These are phyloP conservation scores for Limnephilus rhombicus DNA, from an alignment of 2,888 invertebrate species.

Conservation along the genomic window DNA sequence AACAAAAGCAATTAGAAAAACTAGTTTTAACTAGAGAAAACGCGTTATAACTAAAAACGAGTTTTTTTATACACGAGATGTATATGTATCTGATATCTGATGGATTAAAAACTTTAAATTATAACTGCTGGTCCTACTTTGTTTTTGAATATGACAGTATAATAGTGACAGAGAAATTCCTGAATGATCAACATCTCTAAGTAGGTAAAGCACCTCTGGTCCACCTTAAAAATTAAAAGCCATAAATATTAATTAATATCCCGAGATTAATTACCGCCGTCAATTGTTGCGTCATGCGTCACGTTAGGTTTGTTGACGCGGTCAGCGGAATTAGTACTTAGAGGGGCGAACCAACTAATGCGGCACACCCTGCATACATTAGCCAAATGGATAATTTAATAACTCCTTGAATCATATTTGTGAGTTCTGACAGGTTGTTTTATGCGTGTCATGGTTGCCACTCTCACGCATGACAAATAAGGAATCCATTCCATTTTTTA, in stretches of 20 bases:
- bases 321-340: not conserved
- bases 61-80: too few relatives aligned
- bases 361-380: not conserved
- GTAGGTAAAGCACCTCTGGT: not conserved
- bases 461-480: not conserved
- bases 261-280: not conserved
- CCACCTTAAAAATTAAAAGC: not conserved
- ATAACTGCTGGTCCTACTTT: not conserved
- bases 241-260: not conserved
- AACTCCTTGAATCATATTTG: not conserved
- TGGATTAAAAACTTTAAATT: too few relatives aligned
- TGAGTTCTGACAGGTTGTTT: not conserved
- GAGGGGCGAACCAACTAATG: not conserved
- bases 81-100: too few relatives aligned
- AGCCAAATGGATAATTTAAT: not conserved
- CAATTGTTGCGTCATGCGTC: not conserved
- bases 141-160: not conserved
- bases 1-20: too few relatives aligned
- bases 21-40: too few relatives aligned
- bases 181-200: not conserved
- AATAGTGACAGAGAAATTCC: not conserved
- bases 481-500: too few relatives aligned
- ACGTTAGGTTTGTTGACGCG: not conserved
- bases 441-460: not conserved
- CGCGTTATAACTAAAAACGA: too few relatives aligned